Percentiles rank a stretch among this genome's conserved stretches.
Conservation (phyloP, 2,888 invertebrate genomes). For the Nephrotoma appendiculata region DNA sequence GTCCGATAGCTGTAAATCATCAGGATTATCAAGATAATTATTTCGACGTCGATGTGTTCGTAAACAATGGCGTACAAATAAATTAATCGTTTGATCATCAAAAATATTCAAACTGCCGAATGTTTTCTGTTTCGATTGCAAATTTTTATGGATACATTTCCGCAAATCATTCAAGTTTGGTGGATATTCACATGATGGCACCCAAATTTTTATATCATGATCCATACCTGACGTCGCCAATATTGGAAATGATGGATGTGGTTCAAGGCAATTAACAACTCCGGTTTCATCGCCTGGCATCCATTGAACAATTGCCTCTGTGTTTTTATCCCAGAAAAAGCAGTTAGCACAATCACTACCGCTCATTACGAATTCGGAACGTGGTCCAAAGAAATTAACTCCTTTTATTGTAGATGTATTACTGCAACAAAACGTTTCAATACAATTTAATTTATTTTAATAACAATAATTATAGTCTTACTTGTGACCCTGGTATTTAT, state of each 20-base stretch:
- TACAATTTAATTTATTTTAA: background rate
- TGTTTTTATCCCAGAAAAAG: conserved; percentile 80
- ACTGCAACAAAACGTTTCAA: conserved; percentile 24
- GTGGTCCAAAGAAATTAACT: conserved; percentile 85
- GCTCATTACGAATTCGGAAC: conserved; percentile 78
- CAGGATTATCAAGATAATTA: background rate
- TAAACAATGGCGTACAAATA: conserved; percentile 24
- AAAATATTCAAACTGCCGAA: conserved; percentile 13
- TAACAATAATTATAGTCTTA: conserved; percentile 15
- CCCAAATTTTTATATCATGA: conserved; percentile 86
- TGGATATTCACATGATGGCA: conserved; percentile 46
- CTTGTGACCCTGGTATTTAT: conserved; percentile 48
- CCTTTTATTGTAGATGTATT: conserved; percentile 73
- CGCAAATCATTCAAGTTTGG: conserved; percentile 20
- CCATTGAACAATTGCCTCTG: conserved; percentile 81
- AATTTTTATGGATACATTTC: conserved; percentile 17
- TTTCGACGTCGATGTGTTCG: conserved; percentile 13
- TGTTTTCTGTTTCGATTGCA: background rate
- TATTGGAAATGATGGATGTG: conserved; percentile 76
- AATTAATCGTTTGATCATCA: conserved; percentile 23
- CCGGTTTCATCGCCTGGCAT: conserved; percentile 67
- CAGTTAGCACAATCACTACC: conserved; percentile 86
- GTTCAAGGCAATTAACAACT: conserved; percentile 84
- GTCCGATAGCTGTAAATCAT: background rate
- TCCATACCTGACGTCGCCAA: conserved; percentile 81